A percentile compares a stretch with the other conserved stretches of the same genome.
Conservation (phyloP, 2,888 invertebrate species). For the Drosophila emarginata region DNA sequence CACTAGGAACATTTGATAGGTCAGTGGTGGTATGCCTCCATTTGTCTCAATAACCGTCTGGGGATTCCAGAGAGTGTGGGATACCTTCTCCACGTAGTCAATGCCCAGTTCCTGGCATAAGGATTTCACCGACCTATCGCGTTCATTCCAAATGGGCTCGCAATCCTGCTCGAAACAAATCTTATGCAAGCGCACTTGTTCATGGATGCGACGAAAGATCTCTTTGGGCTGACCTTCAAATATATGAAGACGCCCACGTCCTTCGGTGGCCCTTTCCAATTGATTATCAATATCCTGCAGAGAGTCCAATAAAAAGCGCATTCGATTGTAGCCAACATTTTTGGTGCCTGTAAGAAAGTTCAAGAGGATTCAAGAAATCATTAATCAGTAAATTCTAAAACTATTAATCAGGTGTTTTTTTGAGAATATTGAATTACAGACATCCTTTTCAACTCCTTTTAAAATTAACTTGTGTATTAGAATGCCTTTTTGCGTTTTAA, state of each 20-base stretch:
- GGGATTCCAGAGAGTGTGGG: slow-evolving; percentile 89
- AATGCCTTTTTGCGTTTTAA: no score
- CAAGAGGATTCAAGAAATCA: background rate
- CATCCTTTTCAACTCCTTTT: no score
- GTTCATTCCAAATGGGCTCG: slow-evolving; percentile 87
- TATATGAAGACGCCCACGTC: slow-evolving; percentile 85
- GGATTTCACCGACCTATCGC: slow-evolving; percentile 85
- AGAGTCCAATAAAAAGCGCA: slow-evolving; percentile 87
- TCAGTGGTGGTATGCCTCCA: slow-evolving; percentile 88
- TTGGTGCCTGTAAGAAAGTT: slow-evolving; percentile 84
- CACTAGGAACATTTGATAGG: slow-evolving; percentile 88
- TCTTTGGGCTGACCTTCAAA: slow-evolving; percentile 85
- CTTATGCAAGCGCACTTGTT: slow-evolving; percentile 84
- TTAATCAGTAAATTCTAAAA: no score
- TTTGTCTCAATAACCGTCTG: slow-evolving; percentile 86
- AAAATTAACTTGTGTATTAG: no score
- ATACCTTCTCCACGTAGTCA: slow-evolving; percentile 85
- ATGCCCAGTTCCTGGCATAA: slow-evolving; percentile 85
- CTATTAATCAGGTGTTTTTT: no score
- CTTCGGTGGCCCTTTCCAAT: slow-evolving; percentile 81
- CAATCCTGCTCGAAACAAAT: slow-evolving; percentile 87
- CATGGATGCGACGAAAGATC: slow-evolving; percentile 85
- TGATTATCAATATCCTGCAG: slow-evolving; percentile 86
- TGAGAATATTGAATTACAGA: no score
- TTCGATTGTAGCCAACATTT: slow-evolving; percentile 86